A percentile compares a stretch with the other conserved stretches of the same genome.
Conservation (phyloP, 2,113 vertebrate genomes). For the Apteryx mantelli region DNA sequence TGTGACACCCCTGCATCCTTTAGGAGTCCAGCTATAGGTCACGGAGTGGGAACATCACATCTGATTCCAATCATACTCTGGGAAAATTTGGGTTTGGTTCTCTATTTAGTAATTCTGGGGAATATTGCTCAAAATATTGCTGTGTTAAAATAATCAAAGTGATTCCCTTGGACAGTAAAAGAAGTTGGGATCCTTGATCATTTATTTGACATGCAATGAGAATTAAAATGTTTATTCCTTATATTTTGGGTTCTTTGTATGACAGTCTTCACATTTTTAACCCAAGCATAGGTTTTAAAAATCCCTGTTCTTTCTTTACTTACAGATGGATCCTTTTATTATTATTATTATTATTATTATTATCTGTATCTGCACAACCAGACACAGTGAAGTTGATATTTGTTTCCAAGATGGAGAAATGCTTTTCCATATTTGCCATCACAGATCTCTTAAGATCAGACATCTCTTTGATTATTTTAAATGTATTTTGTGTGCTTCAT, state of each 20-base stretch:
- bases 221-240: background rate
- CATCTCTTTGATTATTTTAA: slow-evolving; percentile 59
- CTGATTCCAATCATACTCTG: rapidly evolving
- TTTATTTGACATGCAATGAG: background rate
- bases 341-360: background rate
- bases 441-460: slow-evolving; percentile 56
- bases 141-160: background rate
- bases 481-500: slow-evolving; percentile 47
- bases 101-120: background rate
- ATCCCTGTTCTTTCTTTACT: background rate
- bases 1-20: background rate
- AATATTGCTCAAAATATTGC: background rate
- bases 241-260: background rate
- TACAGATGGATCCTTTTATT: background rate
- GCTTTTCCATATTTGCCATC: slow-evolving; percentile 53
- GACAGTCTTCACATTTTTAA: background rate
- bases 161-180: background rate
- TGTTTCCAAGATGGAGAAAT: slow-evolving; percentile 38
- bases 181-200: background rate
- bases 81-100: background rate
- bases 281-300: background rate
- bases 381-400: slow-evolving; percentile 13
- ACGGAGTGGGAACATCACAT: background rate
- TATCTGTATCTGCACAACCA: background rate
- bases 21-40: background rate